Evolutionary conservation across 2,888 invertebrate species (phyloP).

Genomic region (Cerastis leucographa): DNA sequence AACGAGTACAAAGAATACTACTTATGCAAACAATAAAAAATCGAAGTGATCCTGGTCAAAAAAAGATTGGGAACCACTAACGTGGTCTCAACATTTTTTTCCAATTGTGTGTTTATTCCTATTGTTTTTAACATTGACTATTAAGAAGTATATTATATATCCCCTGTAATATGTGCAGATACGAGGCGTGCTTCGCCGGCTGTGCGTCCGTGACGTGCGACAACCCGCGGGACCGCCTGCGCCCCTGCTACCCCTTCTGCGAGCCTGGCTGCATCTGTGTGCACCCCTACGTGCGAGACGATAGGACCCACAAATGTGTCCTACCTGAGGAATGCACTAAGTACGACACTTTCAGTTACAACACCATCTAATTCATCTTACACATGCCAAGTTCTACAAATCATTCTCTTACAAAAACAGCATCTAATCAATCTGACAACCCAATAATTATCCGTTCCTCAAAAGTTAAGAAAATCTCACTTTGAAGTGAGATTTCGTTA

Average conservation of each 20-base stretch:
- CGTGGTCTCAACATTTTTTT: neutral
- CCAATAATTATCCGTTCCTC: neutral
- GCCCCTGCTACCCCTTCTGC: constrained; percentile 88
- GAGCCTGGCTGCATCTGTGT: constrained; percentile 86
- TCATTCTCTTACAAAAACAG: neutral
- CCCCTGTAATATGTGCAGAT: constrained; percentile 68
- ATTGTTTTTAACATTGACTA: neutral
- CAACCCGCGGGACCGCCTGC: constrained; percentile 86
- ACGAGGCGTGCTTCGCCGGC: constrained; percentile 86
- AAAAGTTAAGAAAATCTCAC: neutral
- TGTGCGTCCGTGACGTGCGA: constrained; percentile 87
- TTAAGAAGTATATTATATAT: neutral
- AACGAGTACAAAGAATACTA: neutral
- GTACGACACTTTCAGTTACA: constrained; percentile 66
- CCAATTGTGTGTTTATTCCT: neutral
- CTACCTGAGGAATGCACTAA: constrained; percentile 87
- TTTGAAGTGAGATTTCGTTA: too few relatives aligned
- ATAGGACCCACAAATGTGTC: constrained; percentile 88
- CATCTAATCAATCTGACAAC: neutral
- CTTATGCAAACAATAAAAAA: neutral
- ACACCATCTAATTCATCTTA: neutral
- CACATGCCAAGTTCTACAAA: neutral
- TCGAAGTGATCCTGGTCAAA: neutral
- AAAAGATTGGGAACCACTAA: neutral
- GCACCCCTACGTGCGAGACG: constrained; percentile 85